A percentile compares a stretch with the other conserved stretches of the same genome.
phyloP scores from a whole-genome alignment of 1,140 invertebrate genomes.

The Sycophaga agraensis region DNA sequence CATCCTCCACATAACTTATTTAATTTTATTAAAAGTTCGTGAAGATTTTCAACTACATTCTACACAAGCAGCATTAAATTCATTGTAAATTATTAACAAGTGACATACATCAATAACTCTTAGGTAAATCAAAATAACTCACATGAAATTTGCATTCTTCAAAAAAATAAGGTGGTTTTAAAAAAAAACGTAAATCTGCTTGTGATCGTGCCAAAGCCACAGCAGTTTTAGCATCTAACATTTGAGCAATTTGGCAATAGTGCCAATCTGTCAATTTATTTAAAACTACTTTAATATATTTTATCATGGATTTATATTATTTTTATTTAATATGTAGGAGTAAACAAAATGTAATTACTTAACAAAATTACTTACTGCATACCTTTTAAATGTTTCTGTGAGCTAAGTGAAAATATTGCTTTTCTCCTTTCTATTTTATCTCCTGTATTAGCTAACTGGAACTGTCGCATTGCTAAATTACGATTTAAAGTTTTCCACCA shows the following conservation, averaged over 20 bases:
- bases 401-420: slow-evolving; percentile 45
- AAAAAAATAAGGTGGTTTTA: slow-evolving; percentile 64
- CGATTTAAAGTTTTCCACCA: slow-evolving; percentile 49
- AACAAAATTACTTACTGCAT: slow-evolving; percentile 2
- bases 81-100: background rate
- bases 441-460: slow-evolving; percentile 45
- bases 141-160: slow-evolving; percentile 52
- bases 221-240: slow-evolving; percentile 66
- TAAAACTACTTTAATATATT: background rate
- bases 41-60: slow-evolving; percentile 58
- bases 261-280: slow-evolving; percentile 60
- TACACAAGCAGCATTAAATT: slow-evolving; percentile 31
- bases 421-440: slow-evolving; percentile 38
- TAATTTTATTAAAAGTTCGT: slow-evolving; percentile 60
- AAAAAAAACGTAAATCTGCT: slow-evolving; percentile 63
- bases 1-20: slow-evolving; percentile 54
- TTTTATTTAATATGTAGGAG: background rate
- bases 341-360: background rate
- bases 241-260: slow-evolving; percentile 66
- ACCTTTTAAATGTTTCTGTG: slow-evolving; percentile 51
- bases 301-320: slow-evolving; percentile 1
- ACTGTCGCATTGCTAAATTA: slow-evolving; percentile 40
- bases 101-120: background rate
- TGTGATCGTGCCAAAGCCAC: slow-evolving; percentile 63
- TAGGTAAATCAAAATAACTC: slow-evolving; percentile 42